Conservation (phyloP, 2,113 vertebrate genomes). For the Elanoides forficatus region DNA sequence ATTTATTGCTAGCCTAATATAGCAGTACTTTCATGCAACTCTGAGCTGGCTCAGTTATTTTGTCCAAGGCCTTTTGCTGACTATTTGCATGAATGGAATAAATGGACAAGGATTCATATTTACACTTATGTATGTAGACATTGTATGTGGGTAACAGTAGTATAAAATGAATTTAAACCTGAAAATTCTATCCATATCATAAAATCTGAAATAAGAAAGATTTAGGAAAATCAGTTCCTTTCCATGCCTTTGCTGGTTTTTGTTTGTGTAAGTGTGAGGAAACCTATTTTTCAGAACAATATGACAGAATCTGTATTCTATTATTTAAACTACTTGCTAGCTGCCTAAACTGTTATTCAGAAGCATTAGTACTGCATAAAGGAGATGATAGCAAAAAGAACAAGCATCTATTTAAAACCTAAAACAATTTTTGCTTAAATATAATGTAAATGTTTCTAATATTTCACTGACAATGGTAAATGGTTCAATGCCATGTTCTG, state of each 20-base stretch:
- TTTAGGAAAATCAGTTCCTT: background rate
- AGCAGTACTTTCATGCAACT: background rate
- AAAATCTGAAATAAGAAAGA: background rate
- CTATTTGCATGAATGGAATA: background rate
- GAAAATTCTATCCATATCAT: background rate
- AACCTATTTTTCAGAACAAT: background rate
- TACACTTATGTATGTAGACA: background rate
- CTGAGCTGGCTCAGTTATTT: background rate
- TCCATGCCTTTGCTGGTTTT: background rate
- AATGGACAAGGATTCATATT: background rate
- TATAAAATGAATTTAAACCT: background rate
- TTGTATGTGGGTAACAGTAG: background rate
- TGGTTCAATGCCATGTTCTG: background rate
- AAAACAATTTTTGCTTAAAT: background rate
- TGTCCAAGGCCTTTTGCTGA: background rate
- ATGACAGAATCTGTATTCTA: fast-evolving
- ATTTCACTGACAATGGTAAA: background rate
- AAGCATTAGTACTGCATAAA: background rate
- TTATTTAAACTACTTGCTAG: background rate
- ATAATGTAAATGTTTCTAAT: background rate
- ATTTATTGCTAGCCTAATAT: background rate
- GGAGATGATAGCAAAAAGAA: background rate
- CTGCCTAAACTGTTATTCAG: background rate
- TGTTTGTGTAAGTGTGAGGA: background rate
- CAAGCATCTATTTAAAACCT: background rate